Evolutionary conservation across 1,140 invertebrate species (phyloP), one percentile per base, ranked within the genome.

Genomic region (Macrobrachium nipponense): DNA sequence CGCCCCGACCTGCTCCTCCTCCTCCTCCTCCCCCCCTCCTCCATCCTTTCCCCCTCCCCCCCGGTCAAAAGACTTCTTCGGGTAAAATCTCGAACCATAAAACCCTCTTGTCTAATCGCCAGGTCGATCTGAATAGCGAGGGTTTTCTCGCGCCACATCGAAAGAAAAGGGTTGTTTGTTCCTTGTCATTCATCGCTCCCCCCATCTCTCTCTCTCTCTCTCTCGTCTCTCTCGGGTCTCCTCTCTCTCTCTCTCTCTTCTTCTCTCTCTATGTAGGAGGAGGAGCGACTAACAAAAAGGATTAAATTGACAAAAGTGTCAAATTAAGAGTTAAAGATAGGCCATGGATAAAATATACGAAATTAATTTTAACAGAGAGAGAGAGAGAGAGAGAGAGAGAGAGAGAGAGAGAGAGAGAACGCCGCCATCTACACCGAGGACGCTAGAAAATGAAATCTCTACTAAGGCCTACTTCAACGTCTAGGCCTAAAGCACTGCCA

Each of bases 361-460:
- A 76, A 17, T 18, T 18, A 15, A 76, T 44, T 11, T 17, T 0
- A 23, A 18, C 10, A 75, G 7, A 10, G 20, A 78, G 44, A n/a
- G n/a, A 78, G 18, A 78, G n/a, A 61, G 76, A 78, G 15, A 78
- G 51, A 59, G 15, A 61, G 76, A 78, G 15, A 78, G 59, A 61
- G 15, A 59, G 76, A 78, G 18, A 78, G 51, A 78, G 11, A 78
- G 59, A 18, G 44, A 78, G 15, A 61, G 14, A 60, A 78, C 14
- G 18, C 43, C 43, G 23, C 4, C 10, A 76, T 17, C 27, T 36
- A 36, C 4, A 36, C 1, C 4, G 27, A 36, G 27, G 27, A 36
- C 27, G 27, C 27, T 36, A 36, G 4, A 36, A 36, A 36, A 36
- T 36, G 1, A 36, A 36, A 2, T 36, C 27, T 36, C 27, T 36